Evolutionary conservation across 1,140 invertebrate genomes (phyloP), one percentile per base, ranked within the genome.

Genomic region (Trichogramma pretiosum): DNA sequence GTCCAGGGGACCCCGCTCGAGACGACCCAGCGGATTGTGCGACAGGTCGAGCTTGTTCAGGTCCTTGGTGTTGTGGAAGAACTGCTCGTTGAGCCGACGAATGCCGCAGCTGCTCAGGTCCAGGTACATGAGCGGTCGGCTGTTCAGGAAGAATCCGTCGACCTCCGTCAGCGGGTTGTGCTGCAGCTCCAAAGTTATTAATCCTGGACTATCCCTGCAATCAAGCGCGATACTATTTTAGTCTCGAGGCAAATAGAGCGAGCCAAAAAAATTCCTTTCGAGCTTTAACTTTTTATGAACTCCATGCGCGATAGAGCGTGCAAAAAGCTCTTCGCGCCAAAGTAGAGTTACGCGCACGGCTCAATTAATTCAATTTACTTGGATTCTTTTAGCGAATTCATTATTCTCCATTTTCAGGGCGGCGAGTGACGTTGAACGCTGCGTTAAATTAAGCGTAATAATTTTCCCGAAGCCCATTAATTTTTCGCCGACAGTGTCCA

Each of bases 171-270:
- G 56, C 0, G 80, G 80, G 62, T 84, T 85, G 52, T 78, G 76
- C 60, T 84, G 81, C 11, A 85, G 69, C 56, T 84, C 81, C 32
- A 85, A 65, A 13, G 80, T 81, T 41, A 84, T 77, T 22, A 85
- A 68, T 8, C 82, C 82, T 9, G 77, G 77, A 48, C 74, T 79
- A 59, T 83, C 80, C 50, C 83, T 85, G 75, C 43, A 74, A 74
- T 28, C n/a, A n/a, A n/a, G n/a, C n/a, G n/a, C n/a, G n/a, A n/a
- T n/a, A n/a, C n/a, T n/a, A n/a, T n/a, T n/a, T n/a, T n/a, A n/a
- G n/a, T n/a, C n/a, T n/a, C n/a, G n/a, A n/a, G 54, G 22, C 54
- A 46, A 56, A 45, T 48, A 33, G 13, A 23, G 11, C 21, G 13
- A 38, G 16, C 18, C 16, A 35, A 35, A 35, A 35, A 35, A 35